Evolutionary conservation across 2,113 vertebrate genomes (phyloP), one percentile per base, ranked within the genome.

Genomic region (Gymnorhina tibicen): DNA sequence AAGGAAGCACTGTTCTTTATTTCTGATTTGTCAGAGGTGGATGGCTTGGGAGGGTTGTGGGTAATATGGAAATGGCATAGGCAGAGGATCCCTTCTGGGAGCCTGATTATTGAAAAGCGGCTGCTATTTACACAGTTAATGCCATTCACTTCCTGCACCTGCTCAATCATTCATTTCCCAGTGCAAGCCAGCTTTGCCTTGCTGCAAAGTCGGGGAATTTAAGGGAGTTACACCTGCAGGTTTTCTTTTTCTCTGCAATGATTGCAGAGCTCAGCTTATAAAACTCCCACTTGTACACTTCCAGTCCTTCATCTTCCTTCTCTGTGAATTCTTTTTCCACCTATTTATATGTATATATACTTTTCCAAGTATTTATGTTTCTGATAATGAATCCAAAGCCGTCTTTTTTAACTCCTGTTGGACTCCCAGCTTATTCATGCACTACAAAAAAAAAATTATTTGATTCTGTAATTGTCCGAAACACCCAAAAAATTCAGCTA

Each of bases 111-210:
- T 96, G 92, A 92, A 94, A 93, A 96, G 89, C 18, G 20, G 79
- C 83, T 96, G 96, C 95, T 96, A 97, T 96, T 96, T 96, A 91
- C 93, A 92, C 72, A 93, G 95, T 62, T 94, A 95, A 97, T 91
- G 83, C 73, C 73, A 95, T 72, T 95, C 88, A 92, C 70, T 94
- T 89, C 76, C 94, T 81, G 60, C 95, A 93, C 75, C 95, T 95
- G 92, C 88, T 96, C 92, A 94, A 18, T 75, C 85, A 96, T 95
- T 89, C 86, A 84, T 95, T 84, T 93, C 88, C 81, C 81, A 92
- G 37, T 8, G 49, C 80, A 95, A 95, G 37, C 10, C 58, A 89
- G 83, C 91, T 91, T 86, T 88, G 83, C 69, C 83, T 63, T 75
- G 59, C 90, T 92, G 92, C 80, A 94, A 63, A 88, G 69, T 78